These are phyloP conservation scores for Plusia festucae DNA, from an alignment of 2,888 invertebrate genomes.

Conservation along the genomic window DNA sequence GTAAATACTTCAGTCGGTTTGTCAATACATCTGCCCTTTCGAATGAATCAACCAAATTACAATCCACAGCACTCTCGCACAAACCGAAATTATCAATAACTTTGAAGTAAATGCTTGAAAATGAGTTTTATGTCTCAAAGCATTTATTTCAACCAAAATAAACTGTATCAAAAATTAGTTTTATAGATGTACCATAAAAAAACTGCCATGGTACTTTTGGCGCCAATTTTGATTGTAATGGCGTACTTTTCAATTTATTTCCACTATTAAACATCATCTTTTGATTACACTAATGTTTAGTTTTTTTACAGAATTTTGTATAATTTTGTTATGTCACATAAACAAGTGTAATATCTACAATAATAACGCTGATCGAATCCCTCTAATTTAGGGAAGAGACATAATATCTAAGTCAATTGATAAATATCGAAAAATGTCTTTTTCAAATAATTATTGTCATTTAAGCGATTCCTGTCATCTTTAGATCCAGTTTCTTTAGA, in stretches of 20 bases:
- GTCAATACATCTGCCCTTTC: slow-evolving; percentile 73
- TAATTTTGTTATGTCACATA: no score
- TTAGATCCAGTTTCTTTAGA: no score
- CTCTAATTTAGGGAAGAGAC: no score
- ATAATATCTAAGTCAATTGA: no score
- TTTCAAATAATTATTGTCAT: no score
- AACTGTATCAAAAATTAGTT: slow-evolving; percentile 11
- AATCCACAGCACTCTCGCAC: slow-evolving; percentile 43
- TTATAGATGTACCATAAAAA: slow-evolving; percentile 29
- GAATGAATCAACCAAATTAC: slow-evolving; percentile 70
- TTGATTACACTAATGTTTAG: slow-evolving; percentile 8
- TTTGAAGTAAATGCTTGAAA: slow-evolving; percentile 28
- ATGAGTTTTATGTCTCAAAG: slow-evolving; percentile 5
- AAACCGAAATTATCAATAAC: slow-evolving; percentile 19
- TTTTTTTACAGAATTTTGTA: slow-evolving; percentile 9
- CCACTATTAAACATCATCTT: neutral
- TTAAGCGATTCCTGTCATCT: no score
- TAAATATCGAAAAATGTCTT: no score
- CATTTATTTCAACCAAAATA: slow-evolving; percentile 19
- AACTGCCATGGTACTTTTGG: slow-evolving; percentile 36
- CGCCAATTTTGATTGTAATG: slow-evolving; percentile 37
- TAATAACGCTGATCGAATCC: no score
- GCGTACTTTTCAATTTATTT: slow-evolving; percentile 15
- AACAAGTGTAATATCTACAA: no score
- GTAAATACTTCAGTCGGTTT: slow-evolving; percentile 68